Evolutionary conservation across 2,113 vertebrate genomes (phyloP), one percentile per base, ranked within the genome.

Genomic region (Natator depressus): DNA sequence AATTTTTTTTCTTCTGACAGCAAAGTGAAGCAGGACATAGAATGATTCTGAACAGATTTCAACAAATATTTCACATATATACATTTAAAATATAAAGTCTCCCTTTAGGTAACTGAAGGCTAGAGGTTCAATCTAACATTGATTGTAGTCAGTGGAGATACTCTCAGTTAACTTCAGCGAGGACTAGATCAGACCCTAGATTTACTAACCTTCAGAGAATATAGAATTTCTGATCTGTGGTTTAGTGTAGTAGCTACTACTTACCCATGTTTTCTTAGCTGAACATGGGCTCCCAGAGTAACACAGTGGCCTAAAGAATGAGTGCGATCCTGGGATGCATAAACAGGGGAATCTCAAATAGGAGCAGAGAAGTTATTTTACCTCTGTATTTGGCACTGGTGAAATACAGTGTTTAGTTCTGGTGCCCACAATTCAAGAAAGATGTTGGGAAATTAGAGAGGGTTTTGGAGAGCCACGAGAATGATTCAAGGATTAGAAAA

Each of bases 141-240:
- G 20, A 1, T 91, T 95, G 91, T 1, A 89, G 75, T 51, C 47
- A 0, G 0, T 91, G 92, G 82, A 93, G 81, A 78, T 69, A 35
- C 59, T 95, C 91, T 84, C 84, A 80, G 92, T 94, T 97, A 95
- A 93, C 95, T 97, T 93, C 93, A 49, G 84, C 75, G 79, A 82
- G 85, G 79, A 1, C 92, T 92, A 91, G 94, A 95, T 97, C 96
- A 96, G 92, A 95, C 95, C 93, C 49, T 92, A 94, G 96, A 95
- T 97, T 94, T 96, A 92, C 84, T 97, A 93, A 97, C 93, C 94
- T 96, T 96, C 91, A 92, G 92, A 91, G 92, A 89, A 87, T 25
- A 95, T 95, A 91, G 91, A 88, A 93, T 95, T 96, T 95, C 95
- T 96, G 88, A 80, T 80, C 92, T 93, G 88, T 12, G 35, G 75